Evolutionary conservation across 1,140 invertebrate genomes (phyloP).

Genomic region (Sitodiplosis mosellana): DNA sequence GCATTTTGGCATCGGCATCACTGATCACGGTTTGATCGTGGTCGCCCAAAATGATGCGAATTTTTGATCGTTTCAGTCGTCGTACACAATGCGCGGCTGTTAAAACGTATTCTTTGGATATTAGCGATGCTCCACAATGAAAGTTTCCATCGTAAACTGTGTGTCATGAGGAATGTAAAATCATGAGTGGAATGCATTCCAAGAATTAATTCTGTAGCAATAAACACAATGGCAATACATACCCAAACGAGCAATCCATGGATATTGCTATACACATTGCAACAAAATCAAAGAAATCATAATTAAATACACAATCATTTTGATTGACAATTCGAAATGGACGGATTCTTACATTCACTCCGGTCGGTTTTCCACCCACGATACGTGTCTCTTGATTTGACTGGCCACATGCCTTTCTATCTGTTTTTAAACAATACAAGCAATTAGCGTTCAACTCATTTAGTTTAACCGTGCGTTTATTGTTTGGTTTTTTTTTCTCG

Average conservation of each 20-base stretch:
- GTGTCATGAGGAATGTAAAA: slow-evolving; percentile 5
- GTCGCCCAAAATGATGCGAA: slow-evolving; percentile 59
- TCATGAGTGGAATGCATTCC: background rate
- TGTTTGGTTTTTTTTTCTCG: background rate
- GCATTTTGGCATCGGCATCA: slow-evolving; percentile 55
- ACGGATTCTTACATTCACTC: slow-evolving; percentile 32
- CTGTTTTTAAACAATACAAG: background rate
- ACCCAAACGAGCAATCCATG: slow-evolving; percentile 59
- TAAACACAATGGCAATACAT: no score
- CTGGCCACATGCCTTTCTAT: slow-evolving; percentile 41
- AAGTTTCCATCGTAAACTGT: slow-evolving; percentile 63
- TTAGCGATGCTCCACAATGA: slow-evolving; percentile 72
- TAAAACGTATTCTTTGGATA: slow-evolving; percentile 51
- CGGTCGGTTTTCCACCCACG: slow-evolving; percentile 49
- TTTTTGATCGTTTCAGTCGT: slow-evolving; percentile 54
- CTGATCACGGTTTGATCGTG: slow-evolving; percentile 59
- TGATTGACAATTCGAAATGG: no score
- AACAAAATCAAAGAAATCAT: no score
- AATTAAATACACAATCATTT: no score
- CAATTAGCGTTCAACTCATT: background rate
- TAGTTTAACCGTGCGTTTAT: background rate
- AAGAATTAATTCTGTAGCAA: no score
- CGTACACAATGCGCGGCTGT: slow-evolving; percentile 52
- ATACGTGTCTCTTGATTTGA: slow-evolving; percentile 51
- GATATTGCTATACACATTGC: slow-evolving; percentile 37